Evolutionary conservation across 2,113 vertebrate genomes (phyloP), one percentile per base, ranked within the genome.

Genomic region (Gymnocephalus cernua): DNA sequence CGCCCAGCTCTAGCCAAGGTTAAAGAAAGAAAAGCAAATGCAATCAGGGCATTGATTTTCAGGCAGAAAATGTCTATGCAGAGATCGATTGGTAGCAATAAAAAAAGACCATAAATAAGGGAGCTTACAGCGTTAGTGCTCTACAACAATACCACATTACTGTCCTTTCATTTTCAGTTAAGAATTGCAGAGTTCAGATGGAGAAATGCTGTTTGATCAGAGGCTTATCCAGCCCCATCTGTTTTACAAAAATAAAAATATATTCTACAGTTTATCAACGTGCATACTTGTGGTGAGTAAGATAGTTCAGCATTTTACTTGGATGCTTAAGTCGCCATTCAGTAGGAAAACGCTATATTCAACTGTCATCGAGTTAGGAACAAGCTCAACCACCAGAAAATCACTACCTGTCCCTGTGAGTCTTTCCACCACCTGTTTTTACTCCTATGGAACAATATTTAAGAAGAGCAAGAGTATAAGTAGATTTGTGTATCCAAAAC

Each of bases 1-100:
- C n/a, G n/a, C n/a, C n/a, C n/a, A n/a, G n/a, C n/a, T n/a, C n/a
- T 89, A 91, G 67, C 76, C 77, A 73, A 35, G 74, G 86, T 89
- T 84, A 90, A 77, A 65, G 65, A 79, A 83, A 84, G 75, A 89
- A 88, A 91, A 82, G 67, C 78, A 82, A 90, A 92, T 82, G 57
- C 80, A 92, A 90, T 90, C 73, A 76, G 81, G 54, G 48, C 72
- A 94, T 93, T 91, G 90, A 93, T 94, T 93, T 90, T 82, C 68
- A 81, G 72, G 72, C 38, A 80, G 75, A 91, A 86, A 87, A 89
- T 45, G 47, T 73, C 79, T 32, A 72, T 54, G 59, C 38, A 1
- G 75, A 56, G 61, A 92, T 93, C 66, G 79, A 93, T 91, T 79
- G 73, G 77, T 27, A 72, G 84, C 83, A 77, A 82, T 82, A 80